Conservation (phyloP, 2,888 invertebrate genomes). For the Lasioglossum leucozonium region DNA sequence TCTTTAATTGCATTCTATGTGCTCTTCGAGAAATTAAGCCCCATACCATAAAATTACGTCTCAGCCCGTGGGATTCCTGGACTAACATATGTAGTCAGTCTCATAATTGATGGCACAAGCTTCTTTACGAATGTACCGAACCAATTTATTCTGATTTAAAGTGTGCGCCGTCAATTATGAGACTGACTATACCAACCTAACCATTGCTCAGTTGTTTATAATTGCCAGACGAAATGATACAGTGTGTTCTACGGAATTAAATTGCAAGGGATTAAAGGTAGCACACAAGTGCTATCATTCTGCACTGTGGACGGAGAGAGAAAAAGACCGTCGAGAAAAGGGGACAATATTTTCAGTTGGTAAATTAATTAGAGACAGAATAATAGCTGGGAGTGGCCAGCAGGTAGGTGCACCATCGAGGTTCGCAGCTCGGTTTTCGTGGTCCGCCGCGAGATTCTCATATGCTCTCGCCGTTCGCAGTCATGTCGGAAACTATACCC, state of each 20-base stretch:
- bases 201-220: no score
- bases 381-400: conserved; percentile 74
- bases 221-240: background rate
- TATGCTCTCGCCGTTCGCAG: conserved; percentile 62
- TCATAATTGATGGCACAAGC: no score
- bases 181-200: background rate
- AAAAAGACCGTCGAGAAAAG: conserved; percentile 11
- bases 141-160: no score
- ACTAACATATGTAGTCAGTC: no score
- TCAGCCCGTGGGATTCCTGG: background rate
- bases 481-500: conserved; percentile 68
- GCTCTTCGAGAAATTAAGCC: background rate
- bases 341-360: conserved; percentile 68
- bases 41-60: background rate
- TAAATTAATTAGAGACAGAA: conserved; percentile 80
- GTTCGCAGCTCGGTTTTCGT: conserved; percentile 64
- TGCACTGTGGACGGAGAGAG: background rate
- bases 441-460: conserved; percentile 57
- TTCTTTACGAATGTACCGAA: no score
- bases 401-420: conserved; percentile 60
- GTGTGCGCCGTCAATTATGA: no score
- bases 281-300: background rate
- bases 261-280: background rate
- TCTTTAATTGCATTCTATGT: background rate
- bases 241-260: background rate